Conservation (phyloP, 2,113 vertebrate species). For the Loxodonta africana region DNA sequence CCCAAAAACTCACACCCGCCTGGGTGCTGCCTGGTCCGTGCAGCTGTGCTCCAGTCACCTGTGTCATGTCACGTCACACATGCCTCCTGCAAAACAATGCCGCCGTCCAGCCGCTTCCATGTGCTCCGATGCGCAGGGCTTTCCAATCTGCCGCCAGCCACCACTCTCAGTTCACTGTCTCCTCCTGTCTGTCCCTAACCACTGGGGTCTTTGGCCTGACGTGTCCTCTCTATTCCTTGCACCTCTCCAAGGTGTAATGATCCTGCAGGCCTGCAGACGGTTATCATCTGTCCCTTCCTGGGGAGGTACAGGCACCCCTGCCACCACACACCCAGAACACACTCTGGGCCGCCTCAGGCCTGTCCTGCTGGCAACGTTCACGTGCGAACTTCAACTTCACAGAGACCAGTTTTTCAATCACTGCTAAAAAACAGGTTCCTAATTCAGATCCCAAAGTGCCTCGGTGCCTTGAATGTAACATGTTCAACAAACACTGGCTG, state of each 20-base stretch:
- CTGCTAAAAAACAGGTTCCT: neutral
- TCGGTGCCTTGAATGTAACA: neutral
- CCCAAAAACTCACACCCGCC: no score
- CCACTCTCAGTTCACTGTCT: no score
- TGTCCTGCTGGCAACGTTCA: neutral
- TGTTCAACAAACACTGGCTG: neutral
- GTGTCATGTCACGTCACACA: no score
- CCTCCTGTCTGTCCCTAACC: no score
- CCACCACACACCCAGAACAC: no score
- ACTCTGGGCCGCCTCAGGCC: no score
- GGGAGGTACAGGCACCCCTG: neutral
- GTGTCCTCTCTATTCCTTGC: neutral
- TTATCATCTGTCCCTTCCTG: neutral
- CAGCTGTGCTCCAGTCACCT: no score
- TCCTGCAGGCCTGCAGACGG: neutral
- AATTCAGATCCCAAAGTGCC: neutral
- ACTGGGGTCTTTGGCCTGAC: neutral
- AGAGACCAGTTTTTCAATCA: rapidly evolving
- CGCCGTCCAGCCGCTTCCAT: no score
- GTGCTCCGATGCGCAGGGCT: no score
- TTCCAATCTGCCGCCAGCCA: no score
- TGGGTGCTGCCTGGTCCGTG: no score
- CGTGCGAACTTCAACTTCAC: rapidly evolving
- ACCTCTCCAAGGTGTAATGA: neutral
- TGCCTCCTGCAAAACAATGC: neutral